phyloP scores from a whole-genome alignment of 1,140 invertebrate genomes.

The Drosophila sproati region DNA sequence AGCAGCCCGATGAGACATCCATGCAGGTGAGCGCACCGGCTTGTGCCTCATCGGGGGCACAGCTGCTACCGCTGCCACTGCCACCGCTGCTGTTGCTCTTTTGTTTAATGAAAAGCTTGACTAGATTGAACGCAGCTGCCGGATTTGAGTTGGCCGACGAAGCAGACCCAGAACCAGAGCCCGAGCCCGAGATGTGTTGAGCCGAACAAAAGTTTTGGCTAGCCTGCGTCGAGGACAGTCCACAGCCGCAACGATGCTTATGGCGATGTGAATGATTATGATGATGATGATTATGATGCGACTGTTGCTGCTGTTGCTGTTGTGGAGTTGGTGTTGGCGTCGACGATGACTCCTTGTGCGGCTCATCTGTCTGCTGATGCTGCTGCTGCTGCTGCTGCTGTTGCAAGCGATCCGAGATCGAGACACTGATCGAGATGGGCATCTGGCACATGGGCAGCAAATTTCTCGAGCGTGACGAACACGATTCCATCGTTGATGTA shows the following conservation, averaged over 20 bases:
- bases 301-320: constrained; percentile 42
- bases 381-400: constrained; percentile 41
- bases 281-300: constrained; percentile 46
- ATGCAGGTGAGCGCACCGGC: constrained; percentile 86
- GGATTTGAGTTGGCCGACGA: constrained; percentile 83
- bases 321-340: constrained; percentile 36
- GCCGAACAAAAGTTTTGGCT: constrained; percentile 68
- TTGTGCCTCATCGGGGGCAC: constrained; percentile 77
- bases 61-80: constrained; percentile 79
- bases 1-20: constrained; percentile 88
- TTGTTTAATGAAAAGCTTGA: constrained; percentile 96
- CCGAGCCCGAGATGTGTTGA: constrained; percentile 62
- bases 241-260: constrained; percentile 74
- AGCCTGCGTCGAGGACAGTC: constrained; percentile 82
- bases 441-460: constrained; percentile 84
- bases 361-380: constrained; percentile 55
- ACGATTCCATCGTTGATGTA: constrained; percentile 87
- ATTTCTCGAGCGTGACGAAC: constrained; percentile 70
- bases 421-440: constrained; percentile 78
- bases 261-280: constrained; percentile 56
- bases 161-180: constrained; percentile 60
- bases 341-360: constrained; percentile 30
- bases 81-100: constrained; percentile 87
- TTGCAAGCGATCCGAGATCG: constrained; percentile 68
- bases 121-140: constrained; percentile 89